A percentile compares a stretch with the other conserved stretches of the same genome.
phyloP scores from a whole-genome alignment of 2,113 vertebrate genomes.

The Pipra filicauda region DNA sequence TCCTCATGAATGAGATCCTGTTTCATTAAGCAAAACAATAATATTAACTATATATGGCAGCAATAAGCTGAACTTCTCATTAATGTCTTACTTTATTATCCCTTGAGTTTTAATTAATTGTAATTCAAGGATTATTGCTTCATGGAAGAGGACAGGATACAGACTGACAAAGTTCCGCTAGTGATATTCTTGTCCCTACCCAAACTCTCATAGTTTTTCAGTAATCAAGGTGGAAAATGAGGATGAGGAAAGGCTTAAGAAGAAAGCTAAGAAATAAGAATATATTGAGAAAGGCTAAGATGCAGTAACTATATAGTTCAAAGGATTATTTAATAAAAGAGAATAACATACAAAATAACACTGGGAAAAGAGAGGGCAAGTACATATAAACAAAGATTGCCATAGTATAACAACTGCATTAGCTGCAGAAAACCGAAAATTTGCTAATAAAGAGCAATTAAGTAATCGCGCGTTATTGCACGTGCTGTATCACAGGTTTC shows the following conservation, averaged over 20 bases:
- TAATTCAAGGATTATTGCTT: not conserved
- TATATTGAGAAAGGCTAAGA: not conserved
- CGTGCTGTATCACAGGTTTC: rapidly evolving
- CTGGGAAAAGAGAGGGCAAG: not conserved
- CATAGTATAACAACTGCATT: not conserved
- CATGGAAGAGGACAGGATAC: not conserved
- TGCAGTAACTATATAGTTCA: not conserved
- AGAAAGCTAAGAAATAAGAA: not conserved
- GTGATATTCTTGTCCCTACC: not conserved
- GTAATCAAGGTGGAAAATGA: not conserved
- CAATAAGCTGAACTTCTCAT: not conserved
- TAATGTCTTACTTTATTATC: not conserved
- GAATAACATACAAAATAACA: not conserved
- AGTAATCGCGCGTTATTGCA: not conserved
- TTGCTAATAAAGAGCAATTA: not conserved
- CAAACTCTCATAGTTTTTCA: not conserved
- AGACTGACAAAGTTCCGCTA: not conserved
- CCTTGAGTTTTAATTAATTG: not conserved
- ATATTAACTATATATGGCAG: not conserved
- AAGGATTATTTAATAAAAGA: not conserved
- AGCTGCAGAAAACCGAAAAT: not conserved
- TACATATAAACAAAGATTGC: not conserved
- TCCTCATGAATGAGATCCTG: not conserved
- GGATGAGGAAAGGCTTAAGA: not conserved
- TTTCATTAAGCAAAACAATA: not conserved